Evolutionary conservation across 2,113 vertebrate genomes (phyloP), one percentile per base, ranked within the genome.

Genomic region (Pelobates fuscus): DNA sequence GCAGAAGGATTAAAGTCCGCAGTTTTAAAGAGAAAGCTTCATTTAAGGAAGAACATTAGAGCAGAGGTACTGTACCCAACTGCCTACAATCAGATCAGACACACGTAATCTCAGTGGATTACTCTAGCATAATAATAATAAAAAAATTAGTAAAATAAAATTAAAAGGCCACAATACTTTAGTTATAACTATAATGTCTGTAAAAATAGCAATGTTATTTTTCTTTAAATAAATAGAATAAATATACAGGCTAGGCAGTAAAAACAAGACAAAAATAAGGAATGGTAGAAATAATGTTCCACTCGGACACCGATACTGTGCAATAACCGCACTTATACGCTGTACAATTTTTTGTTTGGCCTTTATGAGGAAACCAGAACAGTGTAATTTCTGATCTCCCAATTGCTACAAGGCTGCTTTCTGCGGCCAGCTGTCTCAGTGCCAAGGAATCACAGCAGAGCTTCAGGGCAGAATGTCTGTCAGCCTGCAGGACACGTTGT

Each of bases 171-270:
- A 77, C 41, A 66, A 58, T 46, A 78, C 59, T 78, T 46, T 64
- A 70, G 6, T 26, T 61, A 70, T 70, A n/a, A n/a, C n/a, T 29
- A 70, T 69, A 77, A 70, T 58, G 52, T 77, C 26, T 71, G 32
- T 65, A 78, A 78, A 78, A 71, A 70, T 46, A 70, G 20, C 59
- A 23, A 21, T 37, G 54, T 62, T 77, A 64, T 43, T 29, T 15
- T 65, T 25, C 32, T 29, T 61, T 67, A 76, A 76, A 76, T 76
- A 76, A 76, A 76, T 76, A 75, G 7, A 37, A 76, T 76, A 76
- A 76, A 76, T 76, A 76, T 67, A 61, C 57, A 76, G 23, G 41
- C 73, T 49, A 67, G 64, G 73, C 73, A 68, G 65, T 67, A 70
- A 58, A 41, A 73, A 61, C 17, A 26, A 52, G 20, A 29, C 10